Conservation (phyloP, 2,113 vertebrate species). For the Lagopus muta region DNA sequence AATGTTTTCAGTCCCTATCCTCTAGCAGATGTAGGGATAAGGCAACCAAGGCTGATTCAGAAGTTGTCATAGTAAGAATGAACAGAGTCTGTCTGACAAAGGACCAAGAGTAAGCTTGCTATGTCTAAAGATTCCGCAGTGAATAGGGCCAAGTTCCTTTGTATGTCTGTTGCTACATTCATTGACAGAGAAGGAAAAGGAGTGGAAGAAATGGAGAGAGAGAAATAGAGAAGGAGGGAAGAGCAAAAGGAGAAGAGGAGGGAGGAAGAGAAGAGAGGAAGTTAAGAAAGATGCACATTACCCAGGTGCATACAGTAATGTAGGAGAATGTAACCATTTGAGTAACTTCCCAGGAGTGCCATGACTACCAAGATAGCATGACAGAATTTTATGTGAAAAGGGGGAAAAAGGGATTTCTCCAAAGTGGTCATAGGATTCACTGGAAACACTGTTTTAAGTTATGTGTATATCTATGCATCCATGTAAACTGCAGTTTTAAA, state of each 20-base stretch:
- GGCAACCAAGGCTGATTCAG: neutral
- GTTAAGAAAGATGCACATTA: neutral
- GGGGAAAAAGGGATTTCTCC: neutral
- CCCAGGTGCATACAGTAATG: neutral
- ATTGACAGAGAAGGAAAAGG: neutral
- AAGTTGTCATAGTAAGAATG: neutral
- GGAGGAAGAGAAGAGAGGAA: neutral
- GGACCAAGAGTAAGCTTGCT: neutral
- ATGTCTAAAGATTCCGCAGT: neutral
- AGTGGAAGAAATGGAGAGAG: neutral
- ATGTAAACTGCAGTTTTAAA: constrained; percentile 26
- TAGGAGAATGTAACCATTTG: neutral
- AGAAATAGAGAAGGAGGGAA: neutral
- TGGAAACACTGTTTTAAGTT: neutral
- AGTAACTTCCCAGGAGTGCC: neutral
- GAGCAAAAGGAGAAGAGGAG: neutral
- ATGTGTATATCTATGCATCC: neutral
- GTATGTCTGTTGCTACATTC: neutral
- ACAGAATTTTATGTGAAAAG: neutral
- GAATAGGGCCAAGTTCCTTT: neutral
- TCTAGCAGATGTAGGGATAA: neutral
- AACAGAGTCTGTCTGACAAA: neutral
- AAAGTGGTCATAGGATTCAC: neutral
- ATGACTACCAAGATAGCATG: neutral
- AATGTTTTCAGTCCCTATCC: neutral